phyloP scores from a whole-genome alignment of 2,797 vertebrate species.

The Sciurus vulgaris region DNA sequence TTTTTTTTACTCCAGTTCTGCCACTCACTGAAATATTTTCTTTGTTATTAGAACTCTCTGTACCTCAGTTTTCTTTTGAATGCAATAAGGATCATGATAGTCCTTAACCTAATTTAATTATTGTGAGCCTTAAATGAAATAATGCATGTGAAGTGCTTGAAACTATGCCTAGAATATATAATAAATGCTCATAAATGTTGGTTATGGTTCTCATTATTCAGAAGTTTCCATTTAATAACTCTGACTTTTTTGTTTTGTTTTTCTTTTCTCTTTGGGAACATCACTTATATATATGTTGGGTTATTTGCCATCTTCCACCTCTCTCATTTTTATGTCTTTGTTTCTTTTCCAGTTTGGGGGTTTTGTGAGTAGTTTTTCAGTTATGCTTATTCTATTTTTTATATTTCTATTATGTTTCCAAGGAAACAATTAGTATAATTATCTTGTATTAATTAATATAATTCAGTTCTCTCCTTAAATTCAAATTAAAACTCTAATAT shows the following conservation, averaged over 20 bases:
- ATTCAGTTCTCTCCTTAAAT: background rate
- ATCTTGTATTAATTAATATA: background rate
- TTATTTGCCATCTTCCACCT: background rate
- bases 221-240: background rate
- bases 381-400: background rate
- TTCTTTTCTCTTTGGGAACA: background rate
- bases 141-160: background rate
- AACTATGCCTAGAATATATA: background rate
- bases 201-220: background rate
- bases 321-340: background rate
- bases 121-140: background rate
- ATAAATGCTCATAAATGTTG: background rate
- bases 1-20: background rate
- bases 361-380: background rate
- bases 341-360: background rate
- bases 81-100: background rate
- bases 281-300: background rate
- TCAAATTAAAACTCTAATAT: slow-evolving; percentile 11
- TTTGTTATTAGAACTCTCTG: background rate
- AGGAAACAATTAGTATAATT: background rate
- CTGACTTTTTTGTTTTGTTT: background rate
- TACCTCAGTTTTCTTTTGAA: background rate
- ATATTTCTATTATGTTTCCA: background rate
- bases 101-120: background rate
- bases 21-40: background rate